These are phyloP conservation scores for Hololepta plana DNA, from an alignment of 2,888 invertebrate genomes.

Conservation along the genomic window DNA sequence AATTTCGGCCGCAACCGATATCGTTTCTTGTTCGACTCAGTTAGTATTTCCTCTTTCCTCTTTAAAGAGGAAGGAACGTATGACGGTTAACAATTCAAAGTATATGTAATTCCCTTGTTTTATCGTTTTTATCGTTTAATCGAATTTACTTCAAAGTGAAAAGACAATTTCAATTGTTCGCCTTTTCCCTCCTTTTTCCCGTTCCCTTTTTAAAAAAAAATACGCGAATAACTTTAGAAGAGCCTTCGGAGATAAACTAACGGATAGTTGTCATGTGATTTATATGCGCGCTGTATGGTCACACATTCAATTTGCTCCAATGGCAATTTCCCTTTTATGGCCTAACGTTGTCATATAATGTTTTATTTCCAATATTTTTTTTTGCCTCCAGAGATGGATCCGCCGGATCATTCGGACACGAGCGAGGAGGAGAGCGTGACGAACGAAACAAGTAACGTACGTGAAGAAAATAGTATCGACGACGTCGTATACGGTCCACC, in stretches of 20 bases:
- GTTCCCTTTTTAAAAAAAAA: conserved; percentile 6
- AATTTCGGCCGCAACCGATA: conserved; percentile 16
- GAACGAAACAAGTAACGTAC: conserved; percentile 19
- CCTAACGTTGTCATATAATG: conserved; percentile 7
- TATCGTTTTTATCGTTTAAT: conserved; percentile 19
- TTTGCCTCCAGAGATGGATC: conserved; percentile 38
- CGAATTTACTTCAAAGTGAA: conserved; percentile 18
- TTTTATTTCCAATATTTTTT: too few relatives aligned
- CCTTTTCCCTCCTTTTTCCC: too few relatives aligned
- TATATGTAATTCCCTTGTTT: conserved; percentile 16
- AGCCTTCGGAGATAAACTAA: conserved; percentile 15
- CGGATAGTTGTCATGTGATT: conserved; percentile 14
- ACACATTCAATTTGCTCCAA: conserved; percentile 14
- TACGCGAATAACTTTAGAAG: conserved; percentile 15
- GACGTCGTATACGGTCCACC: conserved; percentile 27
- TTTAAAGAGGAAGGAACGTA: conserved; percentile 13
- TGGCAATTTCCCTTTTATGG: conserved; percentile 13
- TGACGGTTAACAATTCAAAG: conserved; percentile 15
- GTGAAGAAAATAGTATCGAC: too few relatives aligned
- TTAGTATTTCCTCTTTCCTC: too few relatives aligned
- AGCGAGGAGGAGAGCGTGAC: conserved; percentile 27
- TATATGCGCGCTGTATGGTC: conserved; percentile 12
- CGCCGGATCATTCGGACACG: conserved; percentile 33
- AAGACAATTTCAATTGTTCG: too few relatives aligned
- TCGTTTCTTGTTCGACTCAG: conserved; percentile 14